These are phyloP conservation scores for Trichoplusia ni DNA, from an alignment of 1,140 invertebrate species.

Conservation along the genomic window DNA sequence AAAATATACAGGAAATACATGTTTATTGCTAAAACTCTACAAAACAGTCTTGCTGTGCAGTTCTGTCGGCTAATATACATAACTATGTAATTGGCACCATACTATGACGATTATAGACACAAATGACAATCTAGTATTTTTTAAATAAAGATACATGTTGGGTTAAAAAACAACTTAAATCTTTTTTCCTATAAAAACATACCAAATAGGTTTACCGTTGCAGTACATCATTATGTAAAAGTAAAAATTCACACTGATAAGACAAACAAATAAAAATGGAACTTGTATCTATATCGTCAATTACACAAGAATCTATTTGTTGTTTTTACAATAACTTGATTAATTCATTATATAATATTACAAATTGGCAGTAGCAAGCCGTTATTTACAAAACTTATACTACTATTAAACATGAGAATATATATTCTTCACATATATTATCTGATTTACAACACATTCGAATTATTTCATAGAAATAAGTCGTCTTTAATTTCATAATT, in stretches of 20 bases:
- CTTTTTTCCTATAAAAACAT: neutral
- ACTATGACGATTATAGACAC: neutral
- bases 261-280: neutral
- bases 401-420: too few species aligned
- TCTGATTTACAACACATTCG: too few species aligned
- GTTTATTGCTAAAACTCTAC: slow-evolving; percentile 13
- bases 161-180: neutral
- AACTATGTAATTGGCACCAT: slow-evolving; percentile 5
- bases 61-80: slow-evolving; percentile 4
- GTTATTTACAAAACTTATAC: neutral
- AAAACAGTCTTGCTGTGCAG: slow-evolving; percentile 20
- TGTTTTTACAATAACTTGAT: neutral
- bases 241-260: too few species aligned
- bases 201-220: too few species aligned
- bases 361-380: neutral
- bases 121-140: neutral
- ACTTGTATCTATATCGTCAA: neutral
- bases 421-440: too few species aligned
- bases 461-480: too few species aligned
- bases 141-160: too few species aligned
- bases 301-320: neutral
- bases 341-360: neutral
- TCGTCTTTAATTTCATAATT: too few species aligned
- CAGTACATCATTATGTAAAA: too few species aligned
- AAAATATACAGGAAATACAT: slow-evolving; percentile 7